A percentile compares a stretch with the other conserved stretches of the same genome.
These are phyloP conservation scores for Ianthella basta DNA, from an alignment of 37 sponge, comb jelly and placozoan species.

Conservation along the genomic window DNA sequence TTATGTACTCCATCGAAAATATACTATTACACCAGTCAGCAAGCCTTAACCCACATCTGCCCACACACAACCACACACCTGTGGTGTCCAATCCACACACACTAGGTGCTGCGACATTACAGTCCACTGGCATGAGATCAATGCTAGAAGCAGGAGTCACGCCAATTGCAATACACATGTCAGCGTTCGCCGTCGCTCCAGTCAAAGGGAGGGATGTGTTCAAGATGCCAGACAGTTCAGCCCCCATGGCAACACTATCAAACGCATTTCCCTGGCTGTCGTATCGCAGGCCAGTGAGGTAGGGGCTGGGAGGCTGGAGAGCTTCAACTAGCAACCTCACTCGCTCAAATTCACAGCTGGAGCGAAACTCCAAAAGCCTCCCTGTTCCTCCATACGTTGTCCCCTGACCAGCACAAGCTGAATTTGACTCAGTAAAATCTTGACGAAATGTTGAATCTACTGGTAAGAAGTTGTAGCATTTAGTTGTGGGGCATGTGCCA, in stretches of 20 bases:
- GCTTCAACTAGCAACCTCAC: neutral
- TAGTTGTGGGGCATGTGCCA: neutral
- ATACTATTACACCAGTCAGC: no score
- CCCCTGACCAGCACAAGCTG: conserved; percentile 1
- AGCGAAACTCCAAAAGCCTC: conserved; percentile 10
- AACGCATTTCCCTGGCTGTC: neutral
- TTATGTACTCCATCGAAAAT: no score
- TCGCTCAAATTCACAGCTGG: neutral
- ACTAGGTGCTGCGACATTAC: neutral
- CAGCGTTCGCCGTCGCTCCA: neutral
- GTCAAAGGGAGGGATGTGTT: neutral
- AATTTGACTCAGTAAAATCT: neutral
- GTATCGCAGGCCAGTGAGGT: conserved; percentile 22
- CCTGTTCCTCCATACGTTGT: neutral
- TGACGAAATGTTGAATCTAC: neutral
- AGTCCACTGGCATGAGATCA: conserved; percentile 2
- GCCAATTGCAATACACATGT: conserved; percentile 10
- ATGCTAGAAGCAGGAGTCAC: neutral
- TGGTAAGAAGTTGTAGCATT: neutral
- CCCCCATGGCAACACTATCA: neutral
- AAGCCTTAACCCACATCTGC: neutral
- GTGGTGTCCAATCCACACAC: neutral
- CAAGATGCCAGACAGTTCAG: neutral
- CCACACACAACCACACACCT: neutral
- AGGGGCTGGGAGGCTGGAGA: neutral